A percentile compares a stretch with the other conserved stretches of the same genome.
These are phyloP conservation scores for Crax fasciolata DNA, from an alignment of 2,797 vertebrate genomes.

Conservation along the genomic window DNA sequence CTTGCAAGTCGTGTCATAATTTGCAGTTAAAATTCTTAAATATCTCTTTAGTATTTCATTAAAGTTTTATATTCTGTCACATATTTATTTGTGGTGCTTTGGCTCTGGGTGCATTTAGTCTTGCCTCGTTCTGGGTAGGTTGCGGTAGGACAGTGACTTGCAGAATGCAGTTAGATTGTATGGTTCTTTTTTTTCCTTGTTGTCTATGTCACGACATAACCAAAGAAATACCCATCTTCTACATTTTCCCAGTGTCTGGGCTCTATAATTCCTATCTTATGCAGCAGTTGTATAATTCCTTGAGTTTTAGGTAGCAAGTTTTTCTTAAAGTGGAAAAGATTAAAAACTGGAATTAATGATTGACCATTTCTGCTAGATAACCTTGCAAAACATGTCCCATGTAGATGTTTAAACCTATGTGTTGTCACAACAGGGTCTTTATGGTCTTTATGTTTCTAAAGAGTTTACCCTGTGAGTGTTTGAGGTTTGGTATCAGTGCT, in stretches of 20 bases:
- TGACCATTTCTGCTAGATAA: not conserved
- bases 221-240: not conserved
- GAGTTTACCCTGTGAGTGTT: not conserved
- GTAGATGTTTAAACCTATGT: not conserved
- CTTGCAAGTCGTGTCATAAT: not conserved
- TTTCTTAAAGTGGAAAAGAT: not conserved
- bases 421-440: not conserved
- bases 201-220: not conserved
- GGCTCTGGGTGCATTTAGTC: not conserved
- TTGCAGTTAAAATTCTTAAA: not conserved
- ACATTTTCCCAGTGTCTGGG: not conserved
- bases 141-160: not conserved
- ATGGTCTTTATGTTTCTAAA: not conserved
- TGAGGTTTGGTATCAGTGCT: not conserved
- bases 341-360: not conserved
- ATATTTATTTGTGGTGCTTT: not conserved
- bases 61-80: not conserved
- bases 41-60: not conserved
- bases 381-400: not conserved
- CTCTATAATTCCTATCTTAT: not conserved
- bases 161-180: not conserved
- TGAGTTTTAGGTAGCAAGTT: not conserved
- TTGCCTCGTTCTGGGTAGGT: not conserved
- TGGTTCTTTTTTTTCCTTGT: not conserved
- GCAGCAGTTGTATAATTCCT: not conserved